These are phyloP conservation scores for Rhabdomys dilectus DNA, from an alignment of 2,113 vertebrate species.

Conservation along the genomic window DNA sequence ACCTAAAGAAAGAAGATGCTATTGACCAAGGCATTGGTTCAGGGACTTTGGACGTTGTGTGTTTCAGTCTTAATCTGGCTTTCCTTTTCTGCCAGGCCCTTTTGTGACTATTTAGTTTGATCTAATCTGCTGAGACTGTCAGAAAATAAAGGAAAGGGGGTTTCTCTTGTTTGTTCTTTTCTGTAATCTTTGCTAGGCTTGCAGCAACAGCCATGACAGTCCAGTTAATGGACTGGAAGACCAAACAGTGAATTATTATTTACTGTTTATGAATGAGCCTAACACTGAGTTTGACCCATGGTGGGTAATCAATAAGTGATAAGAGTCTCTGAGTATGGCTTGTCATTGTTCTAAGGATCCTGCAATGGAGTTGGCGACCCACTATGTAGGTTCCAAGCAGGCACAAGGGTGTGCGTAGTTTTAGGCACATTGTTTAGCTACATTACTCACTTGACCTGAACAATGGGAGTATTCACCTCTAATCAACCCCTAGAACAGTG, in stretches of 20 bases:
- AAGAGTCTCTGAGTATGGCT: not conserved
- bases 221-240: not conserved
- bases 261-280: conserved; percentile 33
- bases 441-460: not conserved
- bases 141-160: not conserved
- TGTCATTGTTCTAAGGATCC: not conserved
- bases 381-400: not conserved
- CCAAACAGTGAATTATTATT: not conserved
- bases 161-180: conserved; percentile 31
- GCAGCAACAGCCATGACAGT: not conserved
- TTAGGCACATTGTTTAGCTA: conserved; percentile 13
- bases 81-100: conserved; percentile 20
- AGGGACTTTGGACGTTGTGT: not conserved
- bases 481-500: not conserved
- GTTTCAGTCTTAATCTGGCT: conserved; percentile 52
- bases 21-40: not conserved
- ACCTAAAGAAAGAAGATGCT: not conserved
- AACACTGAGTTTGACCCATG: not conserved
- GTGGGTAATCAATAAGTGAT: conserved; percentile 21
- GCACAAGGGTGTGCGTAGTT: not conserved
- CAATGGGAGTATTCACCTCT: not conserved
- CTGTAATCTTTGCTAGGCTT: conserved; percentile 20
- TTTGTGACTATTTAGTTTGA: conserved; percentile 45
- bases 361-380: not conserved
- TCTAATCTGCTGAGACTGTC: conserved; percentile 5